A percentile compares a stretch with the other conserved stretches of the same genome.
Evolutionary conservation across 2,888 invertebrate species (phyloP).

Genomic region (Drepana falcataria): DNA sequence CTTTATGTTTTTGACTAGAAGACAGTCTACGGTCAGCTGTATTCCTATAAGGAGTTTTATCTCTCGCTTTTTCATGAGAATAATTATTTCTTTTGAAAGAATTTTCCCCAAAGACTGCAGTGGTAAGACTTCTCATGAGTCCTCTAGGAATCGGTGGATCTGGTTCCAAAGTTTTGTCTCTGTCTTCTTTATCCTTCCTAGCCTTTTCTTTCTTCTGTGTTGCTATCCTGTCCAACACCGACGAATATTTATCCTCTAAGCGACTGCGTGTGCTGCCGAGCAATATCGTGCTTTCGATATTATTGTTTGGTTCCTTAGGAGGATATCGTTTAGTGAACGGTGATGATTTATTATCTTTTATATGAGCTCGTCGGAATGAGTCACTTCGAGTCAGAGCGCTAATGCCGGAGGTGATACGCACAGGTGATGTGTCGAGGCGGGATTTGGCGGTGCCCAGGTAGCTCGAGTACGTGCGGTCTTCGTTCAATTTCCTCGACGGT

Average conservation of each 20-base stretch:
- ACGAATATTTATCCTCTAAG: slow-evolving; percentile 88
- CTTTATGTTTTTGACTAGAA: slow-evolving; percentile 53
- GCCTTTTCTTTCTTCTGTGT: slow-evolving; percentile 76
- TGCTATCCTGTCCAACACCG: slow-evolving; percentile 85
- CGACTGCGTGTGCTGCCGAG: slow-evolving; percentile 82
- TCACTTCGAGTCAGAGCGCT: slow-evolving; percentile 64
- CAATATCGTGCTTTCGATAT: slow-evolving; percentile 54
- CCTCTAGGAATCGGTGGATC: slow-evolving; percentile 64
- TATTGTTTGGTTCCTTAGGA: slow-evolving; percentile 70
- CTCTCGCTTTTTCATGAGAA: slow-evolving; percentile 79
- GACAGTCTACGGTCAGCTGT: slow-evolving; percentile 63
- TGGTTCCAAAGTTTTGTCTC: slow-evolving; percentile 85
- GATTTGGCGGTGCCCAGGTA: slow-evolving; percentile 59
- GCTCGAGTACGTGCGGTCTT: slow-evolving; percentile 61
- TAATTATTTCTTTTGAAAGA: slow-evolving; percentile 70
- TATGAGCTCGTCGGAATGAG: slow-evolving; percentile 68
- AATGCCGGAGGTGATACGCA: slow-evolving; percentile 56
- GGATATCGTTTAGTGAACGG: slow-evolving; percentile 66
- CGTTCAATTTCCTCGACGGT: slow-evolving; percentile 52
- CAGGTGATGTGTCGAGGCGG: slow-evolving; percentile 62
- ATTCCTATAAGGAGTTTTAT: slow-evolving; percentile 82
- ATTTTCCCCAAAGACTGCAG: slow-evolving; percentile 84
- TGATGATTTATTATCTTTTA: slow-evolving; percentile 67
- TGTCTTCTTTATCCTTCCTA: slow-evolving; percentile 73
- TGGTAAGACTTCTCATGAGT: slow-evolving; percentile 85